phyloP scores from a whole-genome alignment of 2,797 vertebrate genomes.

The Microchirus variegatus region DNA sequence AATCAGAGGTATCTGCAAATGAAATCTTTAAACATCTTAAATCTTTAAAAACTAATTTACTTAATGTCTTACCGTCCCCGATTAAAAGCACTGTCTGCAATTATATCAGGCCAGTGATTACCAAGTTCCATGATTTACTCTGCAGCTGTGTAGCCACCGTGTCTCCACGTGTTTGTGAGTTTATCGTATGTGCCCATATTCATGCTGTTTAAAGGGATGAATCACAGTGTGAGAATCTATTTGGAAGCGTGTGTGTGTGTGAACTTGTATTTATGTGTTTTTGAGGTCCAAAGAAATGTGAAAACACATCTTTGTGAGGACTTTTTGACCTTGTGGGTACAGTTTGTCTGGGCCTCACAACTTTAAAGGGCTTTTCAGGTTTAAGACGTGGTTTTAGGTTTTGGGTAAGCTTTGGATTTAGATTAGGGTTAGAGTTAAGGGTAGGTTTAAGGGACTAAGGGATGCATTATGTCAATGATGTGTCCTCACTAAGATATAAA shows the following conservation, averaged over 20 bases:
- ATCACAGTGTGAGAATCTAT: constrained; percentile 21
- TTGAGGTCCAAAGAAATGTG: too few relatives aligned
- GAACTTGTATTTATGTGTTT: too few relatives aligned
- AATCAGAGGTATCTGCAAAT: constrained; percentile 80
- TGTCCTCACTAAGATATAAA: too few relatives aligned
- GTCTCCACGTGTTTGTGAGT: constrained; percentile 50
- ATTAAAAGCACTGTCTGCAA: constrained; percentile 93
- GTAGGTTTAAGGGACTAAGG: too few relatives aligned
- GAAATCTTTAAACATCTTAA: constrained; percentile 84
- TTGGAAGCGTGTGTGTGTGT: constrained; percentile 7
- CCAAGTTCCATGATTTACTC: constrained; percentile 92
- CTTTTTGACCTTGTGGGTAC: too few relatives aligned
- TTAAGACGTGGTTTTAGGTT: too few relatives aligned
- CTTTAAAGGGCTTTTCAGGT: too few relatives aligned
- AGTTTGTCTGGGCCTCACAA: too few relatives aligned
- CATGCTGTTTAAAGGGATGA: constrained; percentile 60
- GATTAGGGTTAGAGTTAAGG: too few relatives aligned
- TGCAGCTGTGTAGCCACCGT: constrained; percentile 66
- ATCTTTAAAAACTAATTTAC: constrained; percentile 91
- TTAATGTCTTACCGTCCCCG: constrained; percentile 90
- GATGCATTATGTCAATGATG: too few relatives aligned
- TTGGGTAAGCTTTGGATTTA: too few relatives aligned
- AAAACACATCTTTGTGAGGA: too few relatives aligned
- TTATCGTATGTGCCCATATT: constrained; percentile 22
- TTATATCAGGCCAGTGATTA: constrained; percentile 92